Evolutionary conservation across 2,113 vertebrate species (phyloP).

Genomic region (Eonycteris spelaea): DNA sequence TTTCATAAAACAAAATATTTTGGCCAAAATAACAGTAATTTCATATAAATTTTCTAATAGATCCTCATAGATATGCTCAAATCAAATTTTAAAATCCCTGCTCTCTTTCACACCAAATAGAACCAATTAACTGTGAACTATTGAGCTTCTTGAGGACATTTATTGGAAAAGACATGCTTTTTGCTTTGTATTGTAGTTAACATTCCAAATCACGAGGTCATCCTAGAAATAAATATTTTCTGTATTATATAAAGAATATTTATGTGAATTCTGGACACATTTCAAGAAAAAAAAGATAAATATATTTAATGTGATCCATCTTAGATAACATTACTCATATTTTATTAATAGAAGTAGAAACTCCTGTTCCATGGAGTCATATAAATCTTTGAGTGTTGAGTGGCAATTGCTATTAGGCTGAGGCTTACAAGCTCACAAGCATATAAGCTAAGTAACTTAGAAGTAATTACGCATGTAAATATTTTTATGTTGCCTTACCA

Average conservation of each 20-base stretch:
- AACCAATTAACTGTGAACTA: neutral
- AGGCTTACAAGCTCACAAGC: neutral
- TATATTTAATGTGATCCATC: neutral
- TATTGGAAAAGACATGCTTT: neutral
- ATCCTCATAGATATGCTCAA: neutral
- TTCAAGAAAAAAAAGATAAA: neutral
- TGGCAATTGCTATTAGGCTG: neutral
- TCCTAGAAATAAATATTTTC: neutral
- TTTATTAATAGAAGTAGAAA: slow-evolving; percentile 15
- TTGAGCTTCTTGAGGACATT: neutral
- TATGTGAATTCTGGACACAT: neutral
- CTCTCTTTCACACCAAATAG: neutral
- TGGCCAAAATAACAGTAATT: neutral
- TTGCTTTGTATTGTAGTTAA: neutral
- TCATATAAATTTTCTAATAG: neutral
- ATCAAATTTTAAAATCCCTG: neutral
- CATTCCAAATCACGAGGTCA: neutral
- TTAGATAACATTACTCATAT: neutral
- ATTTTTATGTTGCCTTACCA: neutral
- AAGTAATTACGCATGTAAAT: neutral
- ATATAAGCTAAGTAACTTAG: neutral
- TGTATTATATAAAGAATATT: neutral
- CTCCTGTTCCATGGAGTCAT: neutral
- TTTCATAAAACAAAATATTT: neutral
- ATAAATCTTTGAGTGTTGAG: neutral